A percentile compares a stretch with the other conserved stretches of the same genome.
Conservation (phyloP, 2,113 vertebrate genomes). For the Cacatua alba region DNA sequence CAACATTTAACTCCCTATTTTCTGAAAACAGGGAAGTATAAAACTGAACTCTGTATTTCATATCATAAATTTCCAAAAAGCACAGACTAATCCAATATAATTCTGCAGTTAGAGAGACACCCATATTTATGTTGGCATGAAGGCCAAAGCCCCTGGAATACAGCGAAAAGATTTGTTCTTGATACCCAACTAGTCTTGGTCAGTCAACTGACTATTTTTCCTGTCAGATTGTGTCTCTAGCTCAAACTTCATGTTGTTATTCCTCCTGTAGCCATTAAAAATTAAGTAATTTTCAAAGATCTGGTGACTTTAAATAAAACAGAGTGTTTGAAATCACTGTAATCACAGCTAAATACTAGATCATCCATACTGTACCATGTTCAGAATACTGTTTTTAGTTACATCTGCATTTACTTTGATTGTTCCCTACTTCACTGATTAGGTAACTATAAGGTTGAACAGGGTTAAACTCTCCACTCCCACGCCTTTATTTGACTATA, state of each 20-base stretch:
- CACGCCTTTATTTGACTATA: background rate
- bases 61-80: background rate
- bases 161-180: background rate
- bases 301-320: background rate
- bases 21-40: conserved; percentile 21
- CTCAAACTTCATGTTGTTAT: background rate
- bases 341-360: background rate
- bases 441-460: background rate
- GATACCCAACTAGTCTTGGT: background rate
- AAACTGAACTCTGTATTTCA: background rate
- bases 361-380: background rate
- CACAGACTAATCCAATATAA: background rate
- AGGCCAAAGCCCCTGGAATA: conserved; percentile 19
- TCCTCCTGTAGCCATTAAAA: background rate
- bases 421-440: background rate
- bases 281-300: background rate
- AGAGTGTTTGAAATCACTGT: background rate
- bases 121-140: conserved; percentile 42
- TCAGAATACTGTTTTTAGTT: background rate
- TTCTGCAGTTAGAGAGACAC: conserved; percentile 48
- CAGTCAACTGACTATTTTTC: background rate
- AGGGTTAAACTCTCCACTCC: background rate
- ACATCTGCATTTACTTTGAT: background rate
- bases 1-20: conserved; percentile 8
- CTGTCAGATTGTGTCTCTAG: background rate